Evolutionary conservation across 2,888 invertebrate genomes (phyloP), one percentile per base, ranked within the genome.

Genomic region (Leptinotarsa rubiginosa): DNA sequence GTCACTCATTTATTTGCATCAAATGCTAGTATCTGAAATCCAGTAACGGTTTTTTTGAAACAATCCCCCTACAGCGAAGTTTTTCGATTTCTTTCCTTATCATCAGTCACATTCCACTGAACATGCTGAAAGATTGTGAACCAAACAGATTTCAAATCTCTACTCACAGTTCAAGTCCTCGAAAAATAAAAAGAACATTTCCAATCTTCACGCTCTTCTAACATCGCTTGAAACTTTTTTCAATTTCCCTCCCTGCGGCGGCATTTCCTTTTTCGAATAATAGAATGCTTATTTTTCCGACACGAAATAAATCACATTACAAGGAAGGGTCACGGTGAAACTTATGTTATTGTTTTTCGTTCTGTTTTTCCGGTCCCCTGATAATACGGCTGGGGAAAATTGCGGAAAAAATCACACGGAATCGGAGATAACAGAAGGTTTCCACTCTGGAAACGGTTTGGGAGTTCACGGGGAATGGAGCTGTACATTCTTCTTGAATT

Each of bases 211-310:
- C 50, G 25, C 22, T 49, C 7, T 50, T 41, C 47, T 7, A 50
- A 47, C 47, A 49, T 49, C 50, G 49, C 50, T 66, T 15, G 25
- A 66, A 66, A 66, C 66, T 66, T 66, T 66, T 66, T 66, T 66
- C 66, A 66, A 66, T 66, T 66, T 50, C 10, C 66, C 49, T 25
- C 50, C 66, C 50, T 49, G 25, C 47, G 50, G 66, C 66, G n/a
- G 66, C 22, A 50, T 66, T 50, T 50, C 50, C 66, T 66, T 66
- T 49, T 66, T 22, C 22, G 50, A 66, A 66, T 66, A 66, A 66
- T 66, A 66, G 66, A 66, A 66, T 66, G 66, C 49, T 66, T 66
- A 66, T 50, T 66, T 66, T 66, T 22, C 66, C 66, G 50, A 31
- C 47, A 66, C 10, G 49, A 66, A 49, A 66, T 66, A 66, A 66